Evolutionary conservation across 2,113 vertebrate genomes (phyloP).

Genomic region (Pongo abelii): DNA sequence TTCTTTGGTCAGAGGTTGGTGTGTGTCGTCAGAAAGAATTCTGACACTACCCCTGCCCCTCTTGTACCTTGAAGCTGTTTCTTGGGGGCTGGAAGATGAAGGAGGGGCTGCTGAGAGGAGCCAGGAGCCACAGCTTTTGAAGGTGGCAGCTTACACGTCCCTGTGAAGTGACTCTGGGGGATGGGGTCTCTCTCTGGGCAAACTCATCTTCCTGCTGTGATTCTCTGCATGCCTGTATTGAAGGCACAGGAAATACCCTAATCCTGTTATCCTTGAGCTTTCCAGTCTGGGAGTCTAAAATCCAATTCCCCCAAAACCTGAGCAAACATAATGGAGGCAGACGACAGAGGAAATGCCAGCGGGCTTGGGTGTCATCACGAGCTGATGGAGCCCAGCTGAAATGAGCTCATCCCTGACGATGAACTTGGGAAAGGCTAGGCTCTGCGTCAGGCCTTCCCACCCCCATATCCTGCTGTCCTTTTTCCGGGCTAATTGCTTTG

Average conservation of each 20-base stretch:
- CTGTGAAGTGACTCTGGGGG: not conserved
- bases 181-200: not conserved
- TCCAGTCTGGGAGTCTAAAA: slow-evolving; percentile 77
- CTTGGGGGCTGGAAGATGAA: fast-evolving
- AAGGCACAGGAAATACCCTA: slow-evolving; percentile 79
- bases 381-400: not conserved
- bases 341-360: slow-evolving; percentile 74
- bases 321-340: slow-evolving; percentile 60
- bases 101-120: not conserved
- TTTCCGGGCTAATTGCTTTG: not conserved
- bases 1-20: not conserved
- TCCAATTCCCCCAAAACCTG: slow-evolving; percentile 79
- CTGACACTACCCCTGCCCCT: not conserved
- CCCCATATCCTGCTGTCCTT: not conserved
- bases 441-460: not conserved
- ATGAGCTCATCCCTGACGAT: fast-evolving
- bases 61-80: not conserved
- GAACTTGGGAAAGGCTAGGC: not conserved
- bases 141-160: not conserved
- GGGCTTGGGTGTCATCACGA: slow-evolving; percentile 57
- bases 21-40: not conserved
- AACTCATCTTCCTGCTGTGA: slow-evolving; percentile 35
- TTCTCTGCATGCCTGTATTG: not conserved
- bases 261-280: slow-evolving; percentile 83
- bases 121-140: not conserved